These are phyloP conservation scores for Lanius ludovicianus DNA, from an alignment of 2,113 vertebrate species.

Conservation along the genomic window DNA sequence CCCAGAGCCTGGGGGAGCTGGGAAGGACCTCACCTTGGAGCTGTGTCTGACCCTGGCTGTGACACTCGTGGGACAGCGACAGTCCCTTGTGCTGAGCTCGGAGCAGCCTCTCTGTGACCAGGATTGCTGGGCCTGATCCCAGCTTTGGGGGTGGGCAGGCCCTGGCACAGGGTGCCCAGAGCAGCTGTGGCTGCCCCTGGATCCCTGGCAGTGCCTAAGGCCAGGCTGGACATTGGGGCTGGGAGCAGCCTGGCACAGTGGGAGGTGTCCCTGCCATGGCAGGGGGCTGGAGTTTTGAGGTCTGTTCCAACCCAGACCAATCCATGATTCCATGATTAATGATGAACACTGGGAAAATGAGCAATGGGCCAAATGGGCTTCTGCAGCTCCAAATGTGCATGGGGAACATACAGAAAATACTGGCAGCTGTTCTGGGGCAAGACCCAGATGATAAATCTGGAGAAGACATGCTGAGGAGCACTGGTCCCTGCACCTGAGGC, in stretches of 20 bases:
- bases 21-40: neutral
- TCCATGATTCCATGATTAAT: neutral
- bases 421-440: neutral
- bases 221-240: neutral
- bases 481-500: neutral
- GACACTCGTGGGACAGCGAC: neutral
- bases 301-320: neutral
- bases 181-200: neutral
- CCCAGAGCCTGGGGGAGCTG: neutral
- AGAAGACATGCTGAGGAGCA: neutral
- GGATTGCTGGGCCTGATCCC: neutral
- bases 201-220: neutral
- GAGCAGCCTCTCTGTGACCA: neutral
- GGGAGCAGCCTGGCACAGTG: neutral
- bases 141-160: neutral
- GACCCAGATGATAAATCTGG: neutral
- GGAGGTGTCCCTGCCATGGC: neutral
- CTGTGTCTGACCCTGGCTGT: rapidly evolving
- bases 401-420: neutral
- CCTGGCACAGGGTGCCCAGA: neutral
- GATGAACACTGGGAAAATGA: neutral
- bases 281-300: neutral
- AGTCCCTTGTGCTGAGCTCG: rapidly evolving
- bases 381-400: neutral
- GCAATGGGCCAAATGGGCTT: neutral